phyloP scores from a whole-genome alignment of 2,888 invertebrate genomes.

The Tanaodytes sp. region DNA sequence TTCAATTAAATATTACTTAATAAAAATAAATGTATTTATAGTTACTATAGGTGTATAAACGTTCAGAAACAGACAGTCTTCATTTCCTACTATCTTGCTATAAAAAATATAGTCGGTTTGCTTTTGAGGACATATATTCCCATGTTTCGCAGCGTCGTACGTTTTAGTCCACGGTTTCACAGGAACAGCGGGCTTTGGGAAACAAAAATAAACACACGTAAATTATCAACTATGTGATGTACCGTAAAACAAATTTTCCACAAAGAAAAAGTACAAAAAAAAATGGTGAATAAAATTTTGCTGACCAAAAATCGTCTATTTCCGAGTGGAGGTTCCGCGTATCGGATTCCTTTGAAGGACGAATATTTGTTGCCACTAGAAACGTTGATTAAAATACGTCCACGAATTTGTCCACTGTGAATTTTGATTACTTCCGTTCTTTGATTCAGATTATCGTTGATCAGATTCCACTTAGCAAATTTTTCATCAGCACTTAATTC shows the following conservation, averaged over 20 bases:
- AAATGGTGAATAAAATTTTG: no score
- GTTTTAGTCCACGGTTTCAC: conserved; percentile 54
- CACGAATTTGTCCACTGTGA: conserved; percentile 58
- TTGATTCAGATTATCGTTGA: no score
- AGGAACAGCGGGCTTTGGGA: conserved; percentile 53
- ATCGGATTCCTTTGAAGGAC: conserved; percentile 61
- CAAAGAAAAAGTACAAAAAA: background rate
- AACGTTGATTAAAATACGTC: conserved; percentile 55
- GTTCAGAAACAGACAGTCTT: conserved; percentile 62
- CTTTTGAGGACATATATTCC: conserved; percentile 55
- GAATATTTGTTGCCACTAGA: conserved; percentile 45
- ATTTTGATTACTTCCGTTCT: conserved; percentile 57
- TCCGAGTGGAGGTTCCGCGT: conserved; percentile 57
- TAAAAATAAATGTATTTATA: no score
- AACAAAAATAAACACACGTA: no score
- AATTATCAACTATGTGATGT: no score
- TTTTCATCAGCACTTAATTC: no score
- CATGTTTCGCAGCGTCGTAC: conserved; percentile 47
- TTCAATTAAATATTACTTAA: no score
- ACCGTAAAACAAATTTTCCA: background rate
- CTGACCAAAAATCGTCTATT: conserved; percentile 58
- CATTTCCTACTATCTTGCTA: conserved; percentile 28
- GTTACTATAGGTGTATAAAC: conserved; percentile 61
- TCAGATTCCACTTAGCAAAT: no score
- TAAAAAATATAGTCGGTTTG: conserved; percentile 2